Percentiles rank a stretch among this genome's conserved stretches.
Conservation (phyloP, 2,113 vertebrate species). For the Poeciliopsis retropinna region DNA sequence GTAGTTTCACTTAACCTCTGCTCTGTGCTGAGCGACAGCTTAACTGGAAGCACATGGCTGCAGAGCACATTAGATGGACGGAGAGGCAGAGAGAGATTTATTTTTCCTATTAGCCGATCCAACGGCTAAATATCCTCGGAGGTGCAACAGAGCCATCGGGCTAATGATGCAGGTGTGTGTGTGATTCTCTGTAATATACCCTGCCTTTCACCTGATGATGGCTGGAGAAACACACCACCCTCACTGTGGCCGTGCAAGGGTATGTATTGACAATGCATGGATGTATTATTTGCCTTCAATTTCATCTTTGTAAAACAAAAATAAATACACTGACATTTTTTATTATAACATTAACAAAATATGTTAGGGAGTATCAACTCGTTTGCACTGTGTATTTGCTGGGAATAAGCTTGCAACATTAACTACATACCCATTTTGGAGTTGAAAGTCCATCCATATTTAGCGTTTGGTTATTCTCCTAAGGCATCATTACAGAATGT, state of each 20-base stretch:
- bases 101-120: slow-evolving; percentile 38
- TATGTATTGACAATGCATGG: neutral
- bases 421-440: too few species aligned
- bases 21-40: slow-evolving; percentile 57
- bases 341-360: too few species aligned
- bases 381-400: too few species aligned
- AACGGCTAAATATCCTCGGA: slow-evolving; percentile 45
- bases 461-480: neutral
- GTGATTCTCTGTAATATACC: too few species aligned
- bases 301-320: too few species aligned
- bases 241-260: neutral
- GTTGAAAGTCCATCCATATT: neutral
- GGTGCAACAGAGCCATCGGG: slow-evolving; percentile 25
- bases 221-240: too few species aligned
- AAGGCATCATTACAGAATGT: slow-evolving; percentile 16
- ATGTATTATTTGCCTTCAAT: too few species aligned
- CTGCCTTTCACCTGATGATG: too few species aligned
- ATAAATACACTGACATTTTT: too few species aligned
- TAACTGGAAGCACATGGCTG: slow-evolving; percentile 79
- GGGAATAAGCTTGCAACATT: too few species aligned
- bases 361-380: too few species aligned
- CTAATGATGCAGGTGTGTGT: slow-evolving; percentile 27
- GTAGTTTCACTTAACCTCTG: slow-evolving; percentile 81
- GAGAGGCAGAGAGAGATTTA: slow-evolving; percentile 37
- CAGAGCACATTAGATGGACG: slow-evolving; percentile 47